Percentiles rank a stretch among this genome's conserved stretches.
These are phyloP conservation scores for Drosophila affinis DNA, from an alignment of 2,888 invertebrate genomes.

Conservation along the genomic window DNA sequence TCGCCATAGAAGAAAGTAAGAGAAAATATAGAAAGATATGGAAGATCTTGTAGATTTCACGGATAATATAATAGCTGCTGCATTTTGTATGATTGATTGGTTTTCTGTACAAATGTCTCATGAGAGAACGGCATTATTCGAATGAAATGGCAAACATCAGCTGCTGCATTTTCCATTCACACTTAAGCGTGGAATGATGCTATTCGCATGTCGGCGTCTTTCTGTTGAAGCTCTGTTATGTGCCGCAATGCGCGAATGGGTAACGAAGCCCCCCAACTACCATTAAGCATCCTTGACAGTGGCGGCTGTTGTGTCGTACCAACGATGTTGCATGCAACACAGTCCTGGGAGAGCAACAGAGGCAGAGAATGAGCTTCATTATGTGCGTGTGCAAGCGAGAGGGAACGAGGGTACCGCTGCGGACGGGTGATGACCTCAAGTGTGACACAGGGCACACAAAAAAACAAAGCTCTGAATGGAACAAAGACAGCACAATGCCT, in stretches of 20 bases:
- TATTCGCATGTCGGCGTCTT: background rate
- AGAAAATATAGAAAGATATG: background rate
- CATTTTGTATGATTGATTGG: too few species aligned
- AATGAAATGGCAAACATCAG: background rate
- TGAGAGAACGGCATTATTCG: too few species aligned
- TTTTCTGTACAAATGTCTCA: too few species aligned
- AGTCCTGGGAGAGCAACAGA: background rate
- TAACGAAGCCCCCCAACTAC: background rate
- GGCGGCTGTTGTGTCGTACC: background rate
- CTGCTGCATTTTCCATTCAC: background rate
- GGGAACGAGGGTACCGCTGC: background rate
- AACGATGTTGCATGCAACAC: background rate
- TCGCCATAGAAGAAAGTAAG: background rate
- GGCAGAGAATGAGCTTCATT: conserved; percentile 19
- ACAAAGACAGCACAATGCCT: conserved; percentile 31
- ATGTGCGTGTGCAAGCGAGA: conserved; percentile 3
- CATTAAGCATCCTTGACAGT: background rate
- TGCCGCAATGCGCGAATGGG: background rate
- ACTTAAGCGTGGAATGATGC: background rate
- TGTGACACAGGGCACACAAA: conserved; percentile 18
- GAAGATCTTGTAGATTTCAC: too few species aligned
- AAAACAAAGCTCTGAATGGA: conserved; percentile 4
- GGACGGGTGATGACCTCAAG: conserved; percentile 26
- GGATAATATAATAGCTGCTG: too few species aligned
- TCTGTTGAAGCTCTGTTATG: background rate